These are phyloP conservation scores for Chauna torquata DNA, from an alignment of 2,113 vertebrate genomes.

Conservation along the genomic window DNA sequence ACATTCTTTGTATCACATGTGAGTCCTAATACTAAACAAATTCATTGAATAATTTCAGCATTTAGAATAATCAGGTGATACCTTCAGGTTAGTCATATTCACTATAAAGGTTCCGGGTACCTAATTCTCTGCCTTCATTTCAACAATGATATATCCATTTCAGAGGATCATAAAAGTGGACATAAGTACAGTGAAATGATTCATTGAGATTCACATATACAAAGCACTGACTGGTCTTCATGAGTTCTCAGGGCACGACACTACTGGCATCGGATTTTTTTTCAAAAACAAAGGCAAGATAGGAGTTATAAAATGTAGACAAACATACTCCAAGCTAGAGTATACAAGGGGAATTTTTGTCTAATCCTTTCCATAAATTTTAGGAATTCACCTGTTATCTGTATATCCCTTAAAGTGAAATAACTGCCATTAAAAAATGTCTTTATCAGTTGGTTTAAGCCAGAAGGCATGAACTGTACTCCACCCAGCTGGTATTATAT, in stretches of 20 bases:
- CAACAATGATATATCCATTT: not conserved
- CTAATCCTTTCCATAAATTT: not conserved
- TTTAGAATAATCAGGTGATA: too few relatives aligned
- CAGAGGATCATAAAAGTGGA: not conserved
- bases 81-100: too few relatives aligned
- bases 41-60: too few relatives aligned
- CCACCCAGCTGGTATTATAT: not conserved
- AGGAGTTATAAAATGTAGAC: not conserved
- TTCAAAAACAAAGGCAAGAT: not conserved
- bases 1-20: too few relatives aligned
- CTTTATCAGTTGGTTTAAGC: not conserved
- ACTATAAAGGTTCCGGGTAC: too few relatives aligned
- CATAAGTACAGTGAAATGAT: not conserved
- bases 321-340: not conserved
- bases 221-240: not conserved
- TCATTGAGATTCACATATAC: not conserved
- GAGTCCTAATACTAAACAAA: too few relatives aligned
- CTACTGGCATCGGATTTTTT: not conserved
- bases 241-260: not conserved
- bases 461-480: not conserved
- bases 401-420: not conserved
- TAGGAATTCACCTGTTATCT: not conserved
- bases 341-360: not conserved
- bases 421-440: not conserved
- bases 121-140: too few relatives aligned